phyloP scores from a whole-genome alignment of 2,888 invertebrate species.

The Campopleginae sp. region DNA sequence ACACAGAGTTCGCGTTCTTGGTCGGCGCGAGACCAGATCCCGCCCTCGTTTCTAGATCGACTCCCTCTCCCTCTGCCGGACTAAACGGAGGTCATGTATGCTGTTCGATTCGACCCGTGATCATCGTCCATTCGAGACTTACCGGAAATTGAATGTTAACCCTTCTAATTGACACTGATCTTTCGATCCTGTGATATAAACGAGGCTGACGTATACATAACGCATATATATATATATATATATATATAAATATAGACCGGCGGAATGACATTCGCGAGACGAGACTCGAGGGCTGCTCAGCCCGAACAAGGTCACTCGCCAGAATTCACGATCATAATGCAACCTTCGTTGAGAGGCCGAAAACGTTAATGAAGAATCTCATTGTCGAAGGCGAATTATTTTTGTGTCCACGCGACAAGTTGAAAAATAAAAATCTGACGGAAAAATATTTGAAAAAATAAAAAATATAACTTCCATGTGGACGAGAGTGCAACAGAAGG shows the following conservation, averaged over 20 bases:
- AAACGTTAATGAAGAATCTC: no score
- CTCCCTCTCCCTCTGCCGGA: background rate
- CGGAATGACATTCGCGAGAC: constrained; percentile 1
- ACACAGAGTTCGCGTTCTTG: constrained; percentile 9
- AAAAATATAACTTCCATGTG: background rate
- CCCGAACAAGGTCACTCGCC: background rate
- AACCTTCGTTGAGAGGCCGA: background rate
- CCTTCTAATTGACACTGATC: constrained; percentile 71
- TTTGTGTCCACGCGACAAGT: background rate
- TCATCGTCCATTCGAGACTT: constrained; percentile 53
- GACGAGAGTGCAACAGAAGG: constrained; percentile 37
- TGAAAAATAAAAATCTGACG: background rate
- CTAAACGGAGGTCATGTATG: constrained; percentile 36
- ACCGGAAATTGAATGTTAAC: constrained; percentile 79
- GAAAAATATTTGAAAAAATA: background rate
- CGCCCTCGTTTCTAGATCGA: constrained; percentile 9
- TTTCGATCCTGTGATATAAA: constrained; percentile 54
- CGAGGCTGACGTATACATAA: background rate
- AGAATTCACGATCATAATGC: background rate
- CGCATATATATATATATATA: background rate
- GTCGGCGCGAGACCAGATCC: constrained; percentile 4
- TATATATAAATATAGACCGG: background rate
- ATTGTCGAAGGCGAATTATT: no score
- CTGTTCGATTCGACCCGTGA: constrained; percentile 57
- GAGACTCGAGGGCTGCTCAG: background rate